A percentile compares a stretch with the other conserved stretches of the same genome.
Evolutionary conservation across 1,140 invertebrate species (phyloP).

Genomic region (Cyclina sinensis): DNA sequence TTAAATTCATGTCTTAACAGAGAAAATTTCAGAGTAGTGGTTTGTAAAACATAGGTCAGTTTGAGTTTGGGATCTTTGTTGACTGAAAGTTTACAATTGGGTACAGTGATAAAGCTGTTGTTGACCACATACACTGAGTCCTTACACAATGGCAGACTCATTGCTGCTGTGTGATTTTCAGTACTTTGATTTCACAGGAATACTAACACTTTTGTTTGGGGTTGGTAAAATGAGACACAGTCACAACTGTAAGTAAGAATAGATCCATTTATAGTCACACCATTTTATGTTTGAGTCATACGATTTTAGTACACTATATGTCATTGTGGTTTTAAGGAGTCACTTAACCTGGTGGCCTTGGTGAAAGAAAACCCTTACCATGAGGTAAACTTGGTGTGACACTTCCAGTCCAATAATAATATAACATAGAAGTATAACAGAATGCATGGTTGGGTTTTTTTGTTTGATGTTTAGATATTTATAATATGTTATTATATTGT

Average conservation of each 20-base stretch:
- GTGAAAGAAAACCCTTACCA: not conserved
- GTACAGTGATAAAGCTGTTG: too few relatives aligned
- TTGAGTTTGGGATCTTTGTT: too few relatives aligned
- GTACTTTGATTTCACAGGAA: too few relatives aligned
- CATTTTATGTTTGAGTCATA: slow-evolving; percentile 3
- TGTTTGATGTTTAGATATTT: too few relatives aligned
- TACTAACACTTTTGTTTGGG: too few relatives aligned
- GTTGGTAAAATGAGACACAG: not conserved
- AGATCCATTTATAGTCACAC: not conserved
- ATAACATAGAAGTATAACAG: not conserved
- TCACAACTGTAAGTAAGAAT: not conserved
- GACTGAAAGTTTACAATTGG: too few relatives aligned
- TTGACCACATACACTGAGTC: too few relatives aligned
- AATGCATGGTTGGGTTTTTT: not conserved
- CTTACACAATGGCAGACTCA: too few relatives aligned
- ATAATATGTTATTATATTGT: not conserved
- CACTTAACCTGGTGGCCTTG: not conserved
- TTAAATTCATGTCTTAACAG: too few relatives aligned
- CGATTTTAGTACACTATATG: not conserved
- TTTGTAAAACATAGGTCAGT: too few relatives aligned
- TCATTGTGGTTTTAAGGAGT: slow-evolving; percentile 50
- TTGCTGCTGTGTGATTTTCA: too few relatives aligned
- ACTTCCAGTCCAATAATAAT: not conserved
- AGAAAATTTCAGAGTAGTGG: too few relatives aligned
- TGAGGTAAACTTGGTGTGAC: slow-evolving; percentile 34